A percentile compares a stretch with the other conserved stretches of the same genome.
These are phyloP conservation scores for Orestias chungarensis DNA, from an alignment of 2,797 vertebrate species.

Conservation along the genomic window DNA sequence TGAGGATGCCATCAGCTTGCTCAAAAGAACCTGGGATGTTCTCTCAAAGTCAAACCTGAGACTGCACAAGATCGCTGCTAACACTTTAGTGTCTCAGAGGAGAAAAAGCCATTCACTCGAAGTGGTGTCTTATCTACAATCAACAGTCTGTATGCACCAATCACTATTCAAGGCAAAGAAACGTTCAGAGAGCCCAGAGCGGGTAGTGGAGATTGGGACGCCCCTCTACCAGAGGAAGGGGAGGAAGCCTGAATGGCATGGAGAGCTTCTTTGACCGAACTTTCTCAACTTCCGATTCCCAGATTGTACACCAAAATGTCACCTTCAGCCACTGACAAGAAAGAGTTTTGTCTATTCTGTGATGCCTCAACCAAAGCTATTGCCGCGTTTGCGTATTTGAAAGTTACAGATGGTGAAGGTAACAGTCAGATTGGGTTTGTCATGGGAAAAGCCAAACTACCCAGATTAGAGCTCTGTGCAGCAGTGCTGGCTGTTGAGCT, in stretches of 20 bases:
- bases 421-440: background rate
- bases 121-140: background rate
- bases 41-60: no score
- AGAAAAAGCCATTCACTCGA: background rate
- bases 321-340: background rate
- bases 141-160: background rate
- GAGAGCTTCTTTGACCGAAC: background rate
- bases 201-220: background rate
- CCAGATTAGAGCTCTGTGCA: constrained; percentile 5
- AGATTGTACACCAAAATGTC: background rate
- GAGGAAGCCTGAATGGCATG: background rate
- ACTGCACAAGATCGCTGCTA: no score
- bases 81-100: no score
- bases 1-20: no score
- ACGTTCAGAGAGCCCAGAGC: background rate
- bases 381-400: background rate
- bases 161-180: background rate
- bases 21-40: no score
- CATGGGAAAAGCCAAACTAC: background rate
- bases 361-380: background rate
- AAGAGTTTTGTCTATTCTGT: background rate
- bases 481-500: constrained; percentile 1
- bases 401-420: background rate
- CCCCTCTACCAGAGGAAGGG: background rate
- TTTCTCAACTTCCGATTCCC: background rate